Percentiles rank a stretch among this genome's conserved stretches.
phyloP scores from a whole-genome alignment of 1,140 invertebrate genomes.

The Mesaphorura yosii region DNA sequence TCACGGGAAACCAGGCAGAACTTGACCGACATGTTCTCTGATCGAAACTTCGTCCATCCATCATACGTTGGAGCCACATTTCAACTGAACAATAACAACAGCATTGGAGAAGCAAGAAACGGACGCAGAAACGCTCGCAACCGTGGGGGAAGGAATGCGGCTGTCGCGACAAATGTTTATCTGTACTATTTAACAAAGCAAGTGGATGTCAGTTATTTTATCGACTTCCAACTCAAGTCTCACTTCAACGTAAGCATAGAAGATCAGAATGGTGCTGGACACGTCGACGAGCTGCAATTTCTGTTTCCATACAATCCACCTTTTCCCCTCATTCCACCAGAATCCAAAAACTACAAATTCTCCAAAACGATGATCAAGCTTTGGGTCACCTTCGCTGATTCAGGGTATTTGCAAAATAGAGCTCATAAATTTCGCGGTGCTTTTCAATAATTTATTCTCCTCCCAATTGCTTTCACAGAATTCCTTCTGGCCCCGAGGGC shows the following conservation, averaged over 20 bases:
- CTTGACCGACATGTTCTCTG: slow-evolving; percentile 41
- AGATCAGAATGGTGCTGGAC: neutral
- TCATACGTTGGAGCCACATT: slow-evolving; percentile 1
- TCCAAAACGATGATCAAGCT: slow-evolving; percentile 17
- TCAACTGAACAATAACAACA: neutral
- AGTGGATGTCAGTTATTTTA: neutral
- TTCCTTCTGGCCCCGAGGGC: neutral
- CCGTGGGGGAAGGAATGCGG: too few relatives aligned
- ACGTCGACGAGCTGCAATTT: slow-evolving; percentile 24
- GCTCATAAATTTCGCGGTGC: too few relatives aligned
- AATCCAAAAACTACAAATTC: slow-evolving; percentile 13
- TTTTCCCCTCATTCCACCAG: slow-evolving; percentile 14
- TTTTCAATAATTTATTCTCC: too few relatives aligned
- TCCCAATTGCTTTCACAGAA: too few relatives aligned
- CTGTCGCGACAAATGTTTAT: slow-evolving; percentile 15
- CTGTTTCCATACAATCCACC: slow-evolving; percentile 18
- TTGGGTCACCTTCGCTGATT: slow-evolving; percentile 18
- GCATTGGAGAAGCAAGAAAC: neutral
- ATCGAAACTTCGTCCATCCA: slow-evolving; percentile 11
- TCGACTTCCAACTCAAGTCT: neutral
- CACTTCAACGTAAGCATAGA: neutral
- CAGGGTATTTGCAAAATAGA: too few relatives aligned
- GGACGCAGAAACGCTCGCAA: too few relatives aligned
- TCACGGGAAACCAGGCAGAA: slow-evolving; percentile 40
- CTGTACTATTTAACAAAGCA: slow-evolving; percentile 1